Percentiles rank a stretch among this genome's conserved stretches.
These are phyloP conservation scores for Benthochromis sp. DNA, from an alignment of 2,113 vertebrate species.

Conservation along the genomic window DNA sequence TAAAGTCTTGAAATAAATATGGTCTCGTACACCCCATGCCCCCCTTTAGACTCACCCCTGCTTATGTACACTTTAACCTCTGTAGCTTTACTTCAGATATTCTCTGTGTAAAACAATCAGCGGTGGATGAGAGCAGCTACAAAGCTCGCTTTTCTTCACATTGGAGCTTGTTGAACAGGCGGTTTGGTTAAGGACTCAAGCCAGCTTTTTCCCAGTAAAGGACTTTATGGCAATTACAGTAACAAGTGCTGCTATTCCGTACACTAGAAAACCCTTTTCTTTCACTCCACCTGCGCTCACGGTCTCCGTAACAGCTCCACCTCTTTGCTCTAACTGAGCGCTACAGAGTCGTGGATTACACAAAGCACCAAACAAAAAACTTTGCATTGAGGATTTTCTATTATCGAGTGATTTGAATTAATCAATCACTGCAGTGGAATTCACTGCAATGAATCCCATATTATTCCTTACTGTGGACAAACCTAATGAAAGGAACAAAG, in stretches of 20 bases:
- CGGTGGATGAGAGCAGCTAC: background rate
- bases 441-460: background rate
- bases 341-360: background rate
- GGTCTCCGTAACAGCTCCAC: background rate
- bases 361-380: background rate
- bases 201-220: background rate
- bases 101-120: background rate
- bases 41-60: background rate
- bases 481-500: background rate
- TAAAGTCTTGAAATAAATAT: background rate
- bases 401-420: background rate
- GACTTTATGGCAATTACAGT: background rate
- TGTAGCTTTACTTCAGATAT: background rate
- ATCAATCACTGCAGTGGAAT: background rate
- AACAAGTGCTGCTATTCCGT: background rate
- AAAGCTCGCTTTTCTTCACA: background rate
- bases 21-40: background rate
- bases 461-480: background rate
- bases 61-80: background rate
- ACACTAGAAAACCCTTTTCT: background rate
- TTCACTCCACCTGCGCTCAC: background rate
- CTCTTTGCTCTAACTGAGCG: background rate
- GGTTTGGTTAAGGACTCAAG: background rate
- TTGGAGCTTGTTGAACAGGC: background rate
- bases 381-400: background rate